Evolutionary conservation across 2,113 vertebrate genomes (phyloP), one percentile per base, ranked within the genome.

Genomic region (Muscicapa adusta): DNA sequence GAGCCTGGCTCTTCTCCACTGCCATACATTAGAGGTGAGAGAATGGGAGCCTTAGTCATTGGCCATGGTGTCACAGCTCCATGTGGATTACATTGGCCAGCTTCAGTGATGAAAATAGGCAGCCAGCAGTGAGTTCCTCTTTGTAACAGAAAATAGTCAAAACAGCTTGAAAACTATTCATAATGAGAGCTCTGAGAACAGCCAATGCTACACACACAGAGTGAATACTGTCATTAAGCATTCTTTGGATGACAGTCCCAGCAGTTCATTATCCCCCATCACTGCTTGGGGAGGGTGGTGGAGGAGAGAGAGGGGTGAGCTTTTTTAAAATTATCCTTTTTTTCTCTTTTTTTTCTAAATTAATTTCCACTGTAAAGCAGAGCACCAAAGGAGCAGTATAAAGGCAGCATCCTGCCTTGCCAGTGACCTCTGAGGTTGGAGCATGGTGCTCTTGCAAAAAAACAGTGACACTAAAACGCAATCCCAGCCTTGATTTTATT

Each of bases 81-180:
- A 0, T 48, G 77, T 0, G 24, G 50, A 56, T 93, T 92, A 77
- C 1, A 2, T 66, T 88, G 97, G 94, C 91, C 88, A 38, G 61
- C 95, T 88, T 89, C 79, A 91, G 92, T 71, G 38, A 81, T 91
- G 96, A 92, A 97, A 98, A 97, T 78, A 96, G 96, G 89, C 96
- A 97, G 95, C 97, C 97, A 97, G 95, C 93, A 91, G 84, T 24
- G 88, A 97, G 47, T 72, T 97, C 85, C 93, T 97, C 95, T 97
- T 97, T 97, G 97, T 95, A 97, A 94, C 67, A 91, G 94, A 97
- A 96, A 96, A 98, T 82, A 97, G 96, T 98, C 97, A 98, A 97
- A 98, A 97, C 97, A 98, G 97, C 97, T 97, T 97, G 97, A 97
- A 96, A 97, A 97, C 85, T 96, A 85, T 97, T 97, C 95, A 96